Evolutionary conservation across 2,113 vertebrate genomes (phyloP).

Genomic region (Paramisgurnus dabryanus): DNA sequence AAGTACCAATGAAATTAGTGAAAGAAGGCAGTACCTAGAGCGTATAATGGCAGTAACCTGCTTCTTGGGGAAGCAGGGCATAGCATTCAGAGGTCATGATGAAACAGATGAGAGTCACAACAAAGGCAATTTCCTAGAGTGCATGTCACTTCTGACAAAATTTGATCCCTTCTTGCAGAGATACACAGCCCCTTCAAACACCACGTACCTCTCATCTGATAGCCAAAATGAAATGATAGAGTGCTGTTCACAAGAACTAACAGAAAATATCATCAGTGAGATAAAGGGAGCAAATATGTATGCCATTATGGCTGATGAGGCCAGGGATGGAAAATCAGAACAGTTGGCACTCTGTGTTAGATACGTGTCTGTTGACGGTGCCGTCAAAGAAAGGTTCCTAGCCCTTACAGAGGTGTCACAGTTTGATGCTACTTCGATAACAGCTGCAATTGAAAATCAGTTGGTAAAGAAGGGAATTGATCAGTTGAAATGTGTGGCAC

Average conservation of each 20-base stretch:
- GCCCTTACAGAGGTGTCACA: not conserved
- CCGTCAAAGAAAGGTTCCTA: not conserved
- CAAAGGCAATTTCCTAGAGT: conserved; percentile 38
- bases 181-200: not conserved
- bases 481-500: conserved; percentile 1
- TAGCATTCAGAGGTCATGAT: conserved; percentile 30
- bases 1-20: too few relatives aligned
- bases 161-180: not conserved
- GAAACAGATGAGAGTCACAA: conserved; percentile 34
- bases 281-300: too few relatives aligned
- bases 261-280: not conserved
- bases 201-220: not conserved
- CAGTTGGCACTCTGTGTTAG: too few relatives aligned
- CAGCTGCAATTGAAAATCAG: conserved; percentile 7
- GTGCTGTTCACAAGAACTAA: not conserved
- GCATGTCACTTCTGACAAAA: not conserved
- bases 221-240: not conserved
- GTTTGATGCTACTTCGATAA: conserved; percentile 10
- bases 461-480: not conserved
- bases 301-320: too few relatives aligned
- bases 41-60: not conserved
- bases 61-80: conserved; percentile 20
- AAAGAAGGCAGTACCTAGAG: not conserved
- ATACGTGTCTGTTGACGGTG: too few relatives aligned
- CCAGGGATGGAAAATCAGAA: too few relatives aligned